Evolutionary conservation across 2,113 vertebrate species (phyloP), one percentile per base, ranked within the genome.

Genomic region (Lycocorax pyrrhopterus): DNA sequence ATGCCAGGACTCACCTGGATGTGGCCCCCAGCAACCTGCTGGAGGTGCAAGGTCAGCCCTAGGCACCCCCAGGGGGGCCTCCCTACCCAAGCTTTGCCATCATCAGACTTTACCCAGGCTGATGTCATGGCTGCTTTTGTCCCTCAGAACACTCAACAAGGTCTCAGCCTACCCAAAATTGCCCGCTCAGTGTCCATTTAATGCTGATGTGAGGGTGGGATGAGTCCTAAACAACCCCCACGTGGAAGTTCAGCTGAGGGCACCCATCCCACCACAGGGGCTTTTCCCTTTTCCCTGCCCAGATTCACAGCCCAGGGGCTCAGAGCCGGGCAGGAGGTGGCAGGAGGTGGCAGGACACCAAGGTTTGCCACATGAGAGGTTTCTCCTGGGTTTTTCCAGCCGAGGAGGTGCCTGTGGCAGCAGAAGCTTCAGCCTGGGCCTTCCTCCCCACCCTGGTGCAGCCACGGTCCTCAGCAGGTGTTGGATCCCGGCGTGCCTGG

Each of bases 371-470:
- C 2, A 0, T 1, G 3, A 52, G 26, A 27, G 32, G 22, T 56
- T 84, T 71, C 71, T 58, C 32, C 21, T 16, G 29, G 35, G 30
- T 2, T 2, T 89, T 89, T 37, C 5, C 78, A 81, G 26, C 52
- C 1, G 1, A 66, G 33, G 12, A 44, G 46, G 44, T 55, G 66
- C 46, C 72, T 60, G 44, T 53, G 60, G 49, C 37, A 69, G 80
- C 6, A 1, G 49, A 35, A 82, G 49, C 43, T 81, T 87, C 29
- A 32, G 41, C 64, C 56, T 39, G 39, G 41, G 43, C 59, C 75
- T 59, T 30, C 33, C 77, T 78, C 43, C 37, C 43, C 0, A 0
- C 51, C 15, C 0, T 8, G n/a, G 30, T 49, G 37, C 51, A 44
- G 43, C 53, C 13, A 10, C 33, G 53, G 71, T 46, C 83, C 32